Evolutionary conservation across 2,113 vertebrate genomes (phyloP).

Genomic region (Danio rerio): GRCz12tu NC_133182.1:40035001-40035500

Average conservation of each 20-base stretch:
- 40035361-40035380: not conserved
- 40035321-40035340: conserved; percentile 84
- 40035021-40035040: not conserved
- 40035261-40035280: conserved; percentile 92
- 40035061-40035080: not conserved
- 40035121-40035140: not conserved
- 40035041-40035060: not conserved
- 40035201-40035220: conserved; percentile 2
- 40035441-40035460: too few species aligned
- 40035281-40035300: conserved; percentile 92
- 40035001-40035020: conserved; percentile 87
- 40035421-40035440: too few species aligned
- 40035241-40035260: conserved; percentile 95
- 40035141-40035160: too few species aligned
- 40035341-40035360: not conserved
- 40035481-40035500: too few species aligned
- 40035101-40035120: not conserved
- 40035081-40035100: not conserved
- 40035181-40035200: not conserved
- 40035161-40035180: too few species aligned
- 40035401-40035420: too few species aligned
- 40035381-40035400: not conserved
- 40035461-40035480: too few species aligned
- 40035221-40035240: not conserved
- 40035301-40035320: conserved; percentile 96